A percentile compares a stretch with the other conserved stretches of the same genome.
Conservation (phyloP, 2,888 invertebrate genomes). For the Ectemnius cavifrons region DNA sequence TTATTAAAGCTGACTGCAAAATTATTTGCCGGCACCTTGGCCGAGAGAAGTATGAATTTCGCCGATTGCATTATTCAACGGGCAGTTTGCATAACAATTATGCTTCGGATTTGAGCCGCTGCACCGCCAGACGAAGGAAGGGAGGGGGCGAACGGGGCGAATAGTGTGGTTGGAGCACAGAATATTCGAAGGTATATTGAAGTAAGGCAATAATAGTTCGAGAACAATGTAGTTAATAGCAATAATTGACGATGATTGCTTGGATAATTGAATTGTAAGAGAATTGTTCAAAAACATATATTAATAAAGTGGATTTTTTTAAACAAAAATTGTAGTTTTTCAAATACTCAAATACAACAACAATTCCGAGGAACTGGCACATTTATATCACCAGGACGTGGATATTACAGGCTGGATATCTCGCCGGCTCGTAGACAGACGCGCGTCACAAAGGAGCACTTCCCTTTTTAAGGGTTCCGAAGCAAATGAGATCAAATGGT, state of each 20-base stretch:
- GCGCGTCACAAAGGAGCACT: conserved; percentile 27
- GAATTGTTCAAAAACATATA: too few species aligned
- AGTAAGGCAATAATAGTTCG: conserved; percentile 9
- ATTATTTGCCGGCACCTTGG: conserved; percentile 58
- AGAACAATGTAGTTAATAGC: too few species aligned
- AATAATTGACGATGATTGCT: too few species aligned
- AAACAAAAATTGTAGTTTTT: too few species aligned
- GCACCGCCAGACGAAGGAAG: conserved; percentile 29
- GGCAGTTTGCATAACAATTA: conserved; percentile 69
- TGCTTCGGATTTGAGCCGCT: conserved; percentile 65
- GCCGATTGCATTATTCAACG: conserved; percentile 68
- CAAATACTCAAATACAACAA: too few species aligned
- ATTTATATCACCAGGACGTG: too few species aligned
- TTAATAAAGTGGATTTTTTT: too few species aligned
- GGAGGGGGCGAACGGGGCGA: neutral
- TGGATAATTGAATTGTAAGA: too few species aligned
- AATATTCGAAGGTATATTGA: conserved; percentile 43
- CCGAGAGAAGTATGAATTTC: conserved; percentile 64
- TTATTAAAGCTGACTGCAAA: conserved; percentile 65
- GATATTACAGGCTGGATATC: too few species aligned
- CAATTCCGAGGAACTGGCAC: too few species aligned
- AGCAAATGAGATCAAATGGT: conserved; percentile 50
- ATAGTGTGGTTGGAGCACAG: conserved; percentile 12
- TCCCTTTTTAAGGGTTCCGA: conserved; percentile 35
- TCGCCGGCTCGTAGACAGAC: neutral